These are phyloP conservation scores for Chlorospingus flavigularis DNA, from an alignment of 2,797 vertebrate genomes.

Conservation along the genomic window DNA sequence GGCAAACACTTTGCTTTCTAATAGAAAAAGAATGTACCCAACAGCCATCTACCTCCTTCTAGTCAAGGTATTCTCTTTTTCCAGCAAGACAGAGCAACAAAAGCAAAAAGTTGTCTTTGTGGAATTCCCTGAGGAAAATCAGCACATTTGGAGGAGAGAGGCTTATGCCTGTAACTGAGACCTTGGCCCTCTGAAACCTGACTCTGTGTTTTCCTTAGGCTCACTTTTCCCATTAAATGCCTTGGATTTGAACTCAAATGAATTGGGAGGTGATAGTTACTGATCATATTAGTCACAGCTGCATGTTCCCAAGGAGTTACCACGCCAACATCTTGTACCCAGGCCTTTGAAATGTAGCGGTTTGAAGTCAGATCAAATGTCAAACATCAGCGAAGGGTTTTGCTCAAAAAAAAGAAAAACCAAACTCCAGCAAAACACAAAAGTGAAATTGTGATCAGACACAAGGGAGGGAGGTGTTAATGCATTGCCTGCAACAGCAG, in stretches of 20 bases:
- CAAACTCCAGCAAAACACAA: not conserved
- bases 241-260: not conserved
- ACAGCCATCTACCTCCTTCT: not conserved
- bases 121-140: not conserved
- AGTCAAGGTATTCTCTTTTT: not conserved
- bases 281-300: slow-evolving; percentile 44
- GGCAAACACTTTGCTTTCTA: not conserved
- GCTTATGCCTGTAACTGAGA: not conserved
- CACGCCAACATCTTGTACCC: not conserved
- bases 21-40: not conserved
- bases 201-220: slow-evolving; percentile 13
- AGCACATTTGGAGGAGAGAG: not conserved
- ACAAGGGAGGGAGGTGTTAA: not conserved
- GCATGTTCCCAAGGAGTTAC: slow-evolving; percentile 18
- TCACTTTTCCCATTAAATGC: slow-evolving; percentile 25
- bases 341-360: not conserved
- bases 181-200: slow-evolving; percentile 1
- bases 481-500: not conserved
- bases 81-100: not conserved
- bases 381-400: not conserved
- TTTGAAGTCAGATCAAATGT: not conserved
- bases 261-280: not conserved
- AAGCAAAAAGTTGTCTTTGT: not conserved
- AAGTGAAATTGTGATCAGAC: not conserved
- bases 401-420: not conserved